Percentiles rank a stretch among this genome's conserved stretches.
phyloP scores from a whole-genome alignment of 2,888 invertebrate species.

The Protula sp. region DNA sequence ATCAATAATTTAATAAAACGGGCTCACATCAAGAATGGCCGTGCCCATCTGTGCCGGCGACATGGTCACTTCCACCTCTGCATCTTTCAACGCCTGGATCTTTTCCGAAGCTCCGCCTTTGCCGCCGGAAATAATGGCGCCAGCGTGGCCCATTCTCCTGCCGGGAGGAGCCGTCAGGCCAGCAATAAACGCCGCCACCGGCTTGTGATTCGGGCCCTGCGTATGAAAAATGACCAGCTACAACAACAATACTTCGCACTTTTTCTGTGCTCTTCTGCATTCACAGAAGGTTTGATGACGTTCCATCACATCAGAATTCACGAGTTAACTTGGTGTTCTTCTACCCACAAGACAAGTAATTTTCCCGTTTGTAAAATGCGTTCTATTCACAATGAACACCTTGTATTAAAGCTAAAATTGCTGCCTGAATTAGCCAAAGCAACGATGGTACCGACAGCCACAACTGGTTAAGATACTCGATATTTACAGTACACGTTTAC shows the following conservation, averaged over 20 bases:
- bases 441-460: too few relatives aligned
- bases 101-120: slow-evolving; percentile 92
- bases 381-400: too few relatives aligned
- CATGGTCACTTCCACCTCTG: slow-evolving; percentile 88
- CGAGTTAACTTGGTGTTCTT: too few relatives aligned
- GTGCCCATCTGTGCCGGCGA: slow-evolving; percentile 95
- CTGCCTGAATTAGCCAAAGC: too few relatives aligned
- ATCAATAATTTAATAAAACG: background rate
- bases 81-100: slow-evolving; percentile 79
- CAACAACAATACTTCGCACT: background rate
- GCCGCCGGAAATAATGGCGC: slow-evolving; percentile 97
- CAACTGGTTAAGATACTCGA: too few relatives aligned
- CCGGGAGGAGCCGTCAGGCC: slow-evolving; percentile 97
- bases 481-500: too few relatives aligned
- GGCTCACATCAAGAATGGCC: slow-evolving; percentile 62
- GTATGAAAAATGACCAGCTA: background rate
- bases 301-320: too few relatives aligned
- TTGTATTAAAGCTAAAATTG: too few relatives aligned
- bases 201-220: slow-evolving; percentile 73
- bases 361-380: too few relatives aligned
- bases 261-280: too few relatives aligned
- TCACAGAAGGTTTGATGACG: too few relatives aligned
- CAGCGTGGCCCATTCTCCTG: slow-evolving; percentile 98
- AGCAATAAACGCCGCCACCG: slow-evolving; percentile 98
- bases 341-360: too few relatives aligned